Evolutionary conservation across 2,888 invertebrate genomes (phyloP), one percentile per base, ranked within the genome.

Genomic region (Ichneumoninae sp.): DNA sequence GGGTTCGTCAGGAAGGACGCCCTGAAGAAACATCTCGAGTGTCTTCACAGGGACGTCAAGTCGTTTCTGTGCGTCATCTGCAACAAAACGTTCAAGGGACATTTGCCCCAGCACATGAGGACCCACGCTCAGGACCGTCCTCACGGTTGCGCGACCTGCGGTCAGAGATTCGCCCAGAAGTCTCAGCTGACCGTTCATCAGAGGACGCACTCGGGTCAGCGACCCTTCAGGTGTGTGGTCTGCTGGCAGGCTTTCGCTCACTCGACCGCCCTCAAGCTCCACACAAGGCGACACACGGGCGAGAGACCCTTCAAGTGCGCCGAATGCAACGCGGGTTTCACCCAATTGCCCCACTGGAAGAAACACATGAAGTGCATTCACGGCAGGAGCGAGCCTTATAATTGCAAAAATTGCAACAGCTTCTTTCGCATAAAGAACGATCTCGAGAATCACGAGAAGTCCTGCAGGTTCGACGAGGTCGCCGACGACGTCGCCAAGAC

Each of bases 321-420:
- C 84, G 94, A 95, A 83, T 93, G 94, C 65, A 96, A 96, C 52
- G 95, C 96, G 52, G 96, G 96, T 0, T 97, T 97, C 92, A 96
- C 97, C 0, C 98, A 98, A 91, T 93, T 98, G 80, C 97, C 98
- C 0, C 98, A 98, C 91, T 95, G 98, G 93, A 98, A 98, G 93
- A 97, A 97, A 84, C 98, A 98, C 92, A 97, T 98, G 97, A 95
- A 96, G 84, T 97, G 97, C 89, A 97, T 98, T 77, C 98, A 98
- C 92, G 96, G 97, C 44, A 96, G 97, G 87, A 95, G 95, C 84
- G 96, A 97, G 87, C 96, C 97, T 0, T 98, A 97, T 91, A 96
- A 96, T 91, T 98, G 98, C 91, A 94, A 94, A 26, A 95, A 95
- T 72, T 98, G 98, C 92, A 94, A 95, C 44, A 94, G 95, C 68